Base-by-base conservation (phyloP, 2,113 vertebrate genomes). In the Anoura caudifer region DNA sequence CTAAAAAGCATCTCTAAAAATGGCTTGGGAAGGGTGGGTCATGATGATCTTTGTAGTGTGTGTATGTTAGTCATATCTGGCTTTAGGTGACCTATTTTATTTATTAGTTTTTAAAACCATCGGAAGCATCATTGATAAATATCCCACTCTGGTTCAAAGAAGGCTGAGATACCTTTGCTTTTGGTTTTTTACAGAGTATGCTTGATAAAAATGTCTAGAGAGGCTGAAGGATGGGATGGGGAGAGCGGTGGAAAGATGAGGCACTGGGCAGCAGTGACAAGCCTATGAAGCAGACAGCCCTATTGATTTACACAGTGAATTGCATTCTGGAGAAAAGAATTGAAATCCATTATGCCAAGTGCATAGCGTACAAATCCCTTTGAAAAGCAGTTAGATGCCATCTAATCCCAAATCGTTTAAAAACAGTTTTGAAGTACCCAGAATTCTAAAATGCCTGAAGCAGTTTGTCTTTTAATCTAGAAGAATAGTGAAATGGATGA, bases 361-460 rank as follows among this genome's bases (percentile, higher is more conserved):
- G 76, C 82, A 80, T 7, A 82, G 95, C 3, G 0, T 52, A 54
- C 94, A 97, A 95, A 96, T 97, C 95, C 95, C 83, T 96, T 94
- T 95, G 94, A 97, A 98, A 95, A 94, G 94, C 91, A 95, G 79
- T 96, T 90, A 96, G 96, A 90, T 95, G 91, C 77, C 82, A 80
- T 93, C 86, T 97, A 97, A 97, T 97, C 96, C 85, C 93, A 94
- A 92, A 91, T 96, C 92, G 97, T 97, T 97, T 95, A 85, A 95
- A 97, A 97, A 96, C 77, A 86, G n/a, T 95, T 98, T 95, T 94
- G 82, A 94, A 95, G 38, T 86, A 85, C 61, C 54, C 36, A 95
- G 95, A 77, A 96, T 97, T 96, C 91, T 90, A 91, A 97, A 97
- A 93, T 97, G 89, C 69, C 63, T 50, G 41, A 61, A 89, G 79